Evolutionary conservation across 1,140 invertebrate species (phyloP).

Genomic region (Lepidostoma basale): DNA sequence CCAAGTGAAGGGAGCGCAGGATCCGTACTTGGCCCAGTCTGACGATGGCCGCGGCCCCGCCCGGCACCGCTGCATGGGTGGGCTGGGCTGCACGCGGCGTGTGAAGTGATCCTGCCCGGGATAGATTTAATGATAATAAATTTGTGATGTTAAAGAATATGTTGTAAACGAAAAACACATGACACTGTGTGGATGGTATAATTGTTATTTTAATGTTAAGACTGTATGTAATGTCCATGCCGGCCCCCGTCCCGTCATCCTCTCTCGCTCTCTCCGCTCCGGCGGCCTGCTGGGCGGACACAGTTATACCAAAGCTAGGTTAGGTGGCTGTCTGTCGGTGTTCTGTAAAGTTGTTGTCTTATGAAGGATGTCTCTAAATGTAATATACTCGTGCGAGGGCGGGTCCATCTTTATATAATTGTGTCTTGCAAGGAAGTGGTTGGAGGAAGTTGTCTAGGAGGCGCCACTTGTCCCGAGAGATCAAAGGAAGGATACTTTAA

Average conservation of each 20-base stretch:
- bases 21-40: not conserved
- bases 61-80: not conserved
- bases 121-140: slow-evolving; percentile 31
- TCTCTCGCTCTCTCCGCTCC: slow-evolving; percentile 11
- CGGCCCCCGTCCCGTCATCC: not conserved
- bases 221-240: slow-evolving; percentile 18
- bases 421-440: not conserved
- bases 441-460: too few relatives aligned
- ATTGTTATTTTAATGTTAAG: slow-evolving; percentile 32
- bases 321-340: slow-evolving; percentile 30
- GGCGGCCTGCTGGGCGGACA: not conserved
- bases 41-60: too few relatives aligned
- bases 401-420: slow-evolving; percentile 23
- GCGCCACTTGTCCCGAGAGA: too few relatives aligned
- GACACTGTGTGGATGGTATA: slow-evolving; percentile 16
- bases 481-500: too few relatives aligned
- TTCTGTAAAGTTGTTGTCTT: slow-evolving; percentile 20
- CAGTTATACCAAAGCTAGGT: slow-evolving; percentile 43
- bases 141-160: slow-evolving; percentile 31
- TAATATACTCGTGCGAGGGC: too few relatives aligned
- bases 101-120: not conserved
- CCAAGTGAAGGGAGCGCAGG: slow-evolving; percentile 52
- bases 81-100: not conserved
- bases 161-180: slow-evolving; percentile 27
- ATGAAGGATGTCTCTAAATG: slow-evolving; percentile 3